Conservation (phyloP, 37 sponge, comb jelly and placozoan species). For the Agelas oroides region DNA sequence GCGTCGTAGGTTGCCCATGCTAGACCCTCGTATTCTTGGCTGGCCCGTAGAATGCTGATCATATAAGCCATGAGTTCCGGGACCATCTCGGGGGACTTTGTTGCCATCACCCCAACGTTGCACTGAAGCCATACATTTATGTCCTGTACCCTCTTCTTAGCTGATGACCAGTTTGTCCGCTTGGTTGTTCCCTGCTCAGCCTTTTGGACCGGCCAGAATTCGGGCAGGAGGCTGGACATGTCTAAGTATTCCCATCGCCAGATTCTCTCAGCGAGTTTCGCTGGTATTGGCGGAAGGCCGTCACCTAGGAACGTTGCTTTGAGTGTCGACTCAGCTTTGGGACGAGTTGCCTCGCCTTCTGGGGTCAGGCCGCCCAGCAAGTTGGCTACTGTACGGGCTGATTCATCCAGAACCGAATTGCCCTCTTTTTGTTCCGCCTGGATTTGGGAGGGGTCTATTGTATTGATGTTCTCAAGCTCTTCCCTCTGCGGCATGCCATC, state of each 20-base stretch:
- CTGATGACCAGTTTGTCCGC: background rate
- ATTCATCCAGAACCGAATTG: too few relatives aligned
- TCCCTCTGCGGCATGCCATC: too few relatives aligned
- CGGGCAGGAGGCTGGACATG: slow-evolving; percentile 5
- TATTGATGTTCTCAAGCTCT: too few relatives aligned
- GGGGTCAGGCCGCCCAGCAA: too few relatives aligned
- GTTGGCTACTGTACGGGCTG: too few relatives aligned
- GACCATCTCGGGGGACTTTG: slow-evolving; percentile 3
- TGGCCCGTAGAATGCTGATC: too few relatives aligned
- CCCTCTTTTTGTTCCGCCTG: too few relatives aligned
- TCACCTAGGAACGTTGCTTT: slow-evolving; percentile 1
- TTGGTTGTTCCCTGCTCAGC: background rate
- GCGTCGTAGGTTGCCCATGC: slow-evolving; percentile 1
- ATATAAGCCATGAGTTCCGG: slow-evolving; percentile 54
- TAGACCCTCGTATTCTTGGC: too few relatives aligned
- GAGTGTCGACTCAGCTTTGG: too few relatives aligned
- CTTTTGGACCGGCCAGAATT: background rate
- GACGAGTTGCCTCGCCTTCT: too few relatives aligned
- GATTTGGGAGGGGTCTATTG: too few relatives aligned
- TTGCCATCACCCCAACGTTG: background rate
- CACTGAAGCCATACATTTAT: slow-evolving; percentile 35
- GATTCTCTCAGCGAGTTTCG: slow-evolving; percentile 16
- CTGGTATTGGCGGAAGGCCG: slow-evolving; percentile 26
- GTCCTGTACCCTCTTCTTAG: slow-evolving; percentile 2
- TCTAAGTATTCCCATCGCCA: background rate